A percentile compares a stretch with the other conserved stretches of the same genome.
Evolutionary conservation across 1,140 invertebrate genomes (phyloP).

Genomic region (Schlechtendalia chinensis): DNA sequence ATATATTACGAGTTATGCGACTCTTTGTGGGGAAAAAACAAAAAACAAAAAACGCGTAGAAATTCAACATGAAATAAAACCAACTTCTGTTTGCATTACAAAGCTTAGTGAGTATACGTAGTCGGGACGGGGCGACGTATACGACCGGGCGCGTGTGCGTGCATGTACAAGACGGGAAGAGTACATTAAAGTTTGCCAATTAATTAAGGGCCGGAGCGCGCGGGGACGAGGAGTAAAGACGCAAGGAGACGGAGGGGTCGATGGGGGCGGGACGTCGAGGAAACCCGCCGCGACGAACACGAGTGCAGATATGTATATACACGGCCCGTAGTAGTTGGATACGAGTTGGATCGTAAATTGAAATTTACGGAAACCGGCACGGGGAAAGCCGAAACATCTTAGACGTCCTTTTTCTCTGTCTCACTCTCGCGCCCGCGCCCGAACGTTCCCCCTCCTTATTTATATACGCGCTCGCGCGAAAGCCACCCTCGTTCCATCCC

Average conservation of each 20-base stretch:
- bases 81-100: slow-evolving; percentile 16
- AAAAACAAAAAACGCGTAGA: not conserved
- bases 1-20: not conserved
- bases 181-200: slow-evolving; percentile 49
- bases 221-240: too few relatives aligned
- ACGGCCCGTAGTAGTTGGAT: not conserved
- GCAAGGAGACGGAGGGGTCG: not conserved
- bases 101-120: not conserved
- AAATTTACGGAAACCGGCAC: slow-evolving; percentile 43
- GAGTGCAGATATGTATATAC: not conserved
- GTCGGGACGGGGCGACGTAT: not conserved
- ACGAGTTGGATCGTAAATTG: slow-evolving; percentile 46
- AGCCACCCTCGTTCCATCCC: not conserved
- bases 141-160: too few relatives aligned
- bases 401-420: slow-evolving; percentile 40
- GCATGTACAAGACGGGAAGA: slow-evolving; percentile 38
- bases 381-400: slow-evolving; percentile 39
- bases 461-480: not conserved
- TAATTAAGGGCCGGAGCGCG: slow-evolving; percentile 43
- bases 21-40: not conserved
- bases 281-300: slow-evolving; percentile 12
- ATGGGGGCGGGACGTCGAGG: slow-evolving; percentile 2
- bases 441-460: not conserved
- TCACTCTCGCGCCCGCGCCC: too few relatives aligned
- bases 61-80: slow-evolving; percentile 19